Conservation (phyloP, 2,113 vertebrate genomes). For the Naja naja region DNA sequence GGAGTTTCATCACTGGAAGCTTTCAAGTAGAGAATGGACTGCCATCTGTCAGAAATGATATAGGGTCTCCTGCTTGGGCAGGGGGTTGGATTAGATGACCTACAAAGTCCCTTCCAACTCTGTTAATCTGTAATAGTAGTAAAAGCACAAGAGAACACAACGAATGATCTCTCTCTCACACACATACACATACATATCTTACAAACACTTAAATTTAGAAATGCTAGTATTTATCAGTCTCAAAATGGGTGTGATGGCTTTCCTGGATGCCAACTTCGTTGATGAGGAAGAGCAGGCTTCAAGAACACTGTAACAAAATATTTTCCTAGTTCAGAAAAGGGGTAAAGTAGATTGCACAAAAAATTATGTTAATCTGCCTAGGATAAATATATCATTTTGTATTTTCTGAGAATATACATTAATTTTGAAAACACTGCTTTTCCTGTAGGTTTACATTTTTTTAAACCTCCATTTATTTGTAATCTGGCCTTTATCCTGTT, state of each 20-base stretch:
- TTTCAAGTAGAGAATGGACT: too few relatives aligned
- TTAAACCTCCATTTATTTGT: not conserved
- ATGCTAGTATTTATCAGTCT: not conserved
- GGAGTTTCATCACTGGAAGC: too few relatives aligned
- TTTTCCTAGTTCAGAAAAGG: not conserved
- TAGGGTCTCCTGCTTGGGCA: too few relatives aligned
- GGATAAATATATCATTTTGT: not conserved
- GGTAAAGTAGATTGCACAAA: not conserved
- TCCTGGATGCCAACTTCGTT: not conserved
- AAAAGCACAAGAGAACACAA: not conserved
- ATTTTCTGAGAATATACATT: not conserved
- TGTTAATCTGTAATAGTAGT: not conserved
- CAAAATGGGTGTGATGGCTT: not conserved
- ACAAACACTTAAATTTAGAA: not conserved
- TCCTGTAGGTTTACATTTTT: not conserved
- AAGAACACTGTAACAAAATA: not conserved
- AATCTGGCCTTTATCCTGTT: not conserved
- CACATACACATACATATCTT: not conserved
- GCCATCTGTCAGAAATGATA: too few relatives aligned
- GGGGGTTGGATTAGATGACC: too few relatives aligned
- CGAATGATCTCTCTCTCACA: not conserved
- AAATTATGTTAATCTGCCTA: not conserved
- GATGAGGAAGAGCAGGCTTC: not conserved
- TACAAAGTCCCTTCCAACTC: too few relatives aligned
- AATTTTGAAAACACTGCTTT: not conserved